A percentile compares a stretch with the other conserved stretches of the same genome.
Conservation (phyloP, 2,113 vertebrate genomes). For the Gallinago paraguaiae region DNA sequence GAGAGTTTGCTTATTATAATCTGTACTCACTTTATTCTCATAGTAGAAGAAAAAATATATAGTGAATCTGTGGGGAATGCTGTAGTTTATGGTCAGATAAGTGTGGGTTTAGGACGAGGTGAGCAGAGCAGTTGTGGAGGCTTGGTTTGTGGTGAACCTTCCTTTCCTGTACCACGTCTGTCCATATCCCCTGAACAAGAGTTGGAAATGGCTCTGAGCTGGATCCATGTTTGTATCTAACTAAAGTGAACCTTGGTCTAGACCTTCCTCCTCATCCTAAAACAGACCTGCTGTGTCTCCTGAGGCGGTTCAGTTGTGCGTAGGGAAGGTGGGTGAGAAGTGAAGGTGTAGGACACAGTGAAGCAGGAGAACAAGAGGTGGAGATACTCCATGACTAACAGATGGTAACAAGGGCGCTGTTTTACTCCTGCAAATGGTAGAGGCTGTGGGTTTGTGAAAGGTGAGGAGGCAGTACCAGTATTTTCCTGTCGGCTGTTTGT, state of each 20-base stretch:
- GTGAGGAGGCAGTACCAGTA: neutral
- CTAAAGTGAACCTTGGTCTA: neutral
- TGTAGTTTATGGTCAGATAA: neutral
- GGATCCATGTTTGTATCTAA: neutral
- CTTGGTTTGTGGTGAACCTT: neutral
- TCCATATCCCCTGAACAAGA: neutral
- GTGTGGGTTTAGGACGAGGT: neutral
- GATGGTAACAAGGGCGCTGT: accelerated
- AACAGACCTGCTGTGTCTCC: neutral
- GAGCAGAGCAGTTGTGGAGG: neutral
- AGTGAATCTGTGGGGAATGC: neutral
- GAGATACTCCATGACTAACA: accelerated
- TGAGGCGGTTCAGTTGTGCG: neutral
- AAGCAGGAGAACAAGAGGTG: neutral
- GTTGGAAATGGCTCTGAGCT: neutral
- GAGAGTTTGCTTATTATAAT: neutral
- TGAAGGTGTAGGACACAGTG: neutral
- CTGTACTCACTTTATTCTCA: neutral
- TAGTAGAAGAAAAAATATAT: neutral
- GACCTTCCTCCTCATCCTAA: neutral
- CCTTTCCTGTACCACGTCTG: accelerated
- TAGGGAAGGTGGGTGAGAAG: neutral
- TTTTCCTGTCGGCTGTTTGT: neutral
- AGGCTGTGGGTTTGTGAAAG: neutral
- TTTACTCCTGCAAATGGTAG: neutral